A percentile compares a stretch with the other conserved stretches of the same genome.
Conservation (phyloP, 2,797 vertebrate genomes). For the Epinephelus coioides region DNA sequence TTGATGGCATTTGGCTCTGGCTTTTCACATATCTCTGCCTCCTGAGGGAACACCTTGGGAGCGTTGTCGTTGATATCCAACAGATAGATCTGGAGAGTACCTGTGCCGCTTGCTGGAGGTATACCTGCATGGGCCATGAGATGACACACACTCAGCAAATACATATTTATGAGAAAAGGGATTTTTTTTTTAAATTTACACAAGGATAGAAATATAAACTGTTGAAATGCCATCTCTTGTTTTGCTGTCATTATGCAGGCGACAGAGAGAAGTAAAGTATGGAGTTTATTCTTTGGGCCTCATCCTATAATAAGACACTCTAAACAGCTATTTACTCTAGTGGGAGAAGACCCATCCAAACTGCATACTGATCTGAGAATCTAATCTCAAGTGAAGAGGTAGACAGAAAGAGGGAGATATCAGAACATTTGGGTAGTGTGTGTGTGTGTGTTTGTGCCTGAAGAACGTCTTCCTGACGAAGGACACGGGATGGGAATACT, state of each 20-base stretch:
- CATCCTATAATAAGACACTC: conserved; percentile 54
- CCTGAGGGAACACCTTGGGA: conserved; percentile 93
- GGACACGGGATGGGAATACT: conserved; percentile 83
- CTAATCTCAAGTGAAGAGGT: conserved; percentile 67
- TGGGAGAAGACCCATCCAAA: conserved; percentile 66
- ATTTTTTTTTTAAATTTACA: conserved; percentile 20
- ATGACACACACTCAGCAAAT: conserved; percentile 37
- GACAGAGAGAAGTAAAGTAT: conserved; percentile 44
- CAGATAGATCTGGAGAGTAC: conserved; percentile 94
- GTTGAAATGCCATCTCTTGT: conserved; percentile 43
- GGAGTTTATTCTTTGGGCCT: conserved; percentile 46
- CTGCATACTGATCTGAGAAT: conserved; percentile 76
- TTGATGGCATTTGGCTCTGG: conserved; percentile 96
- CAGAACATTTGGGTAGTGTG: conserved; percentile 65
- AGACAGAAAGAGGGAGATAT: conserved; percentile 69
- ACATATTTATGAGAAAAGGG: conserved; percentile 46
- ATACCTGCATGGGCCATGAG: conserved; percentile 82
- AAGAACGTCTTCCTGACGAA: conserved; percentile 80
- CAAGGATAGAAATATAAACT: conserved; percentile 41
- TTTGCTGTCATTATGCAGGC: conserved; percentile 43
- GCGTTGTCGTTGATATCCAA: conserved; percentile 98
- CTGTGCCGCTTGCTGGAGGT: conserved; percentile 94
- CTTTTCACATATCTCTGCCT: conserved; percentile 94
- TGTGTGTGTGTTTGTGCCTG: conserved; percentile 44
- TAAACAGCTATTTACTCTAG: conserved; percentile 62